These are phyloP conservation scores for Rhinogobio ventralis DNA, from an alignment of 2,797 vertebrate species.

Conservation along the genomic window DNA sequence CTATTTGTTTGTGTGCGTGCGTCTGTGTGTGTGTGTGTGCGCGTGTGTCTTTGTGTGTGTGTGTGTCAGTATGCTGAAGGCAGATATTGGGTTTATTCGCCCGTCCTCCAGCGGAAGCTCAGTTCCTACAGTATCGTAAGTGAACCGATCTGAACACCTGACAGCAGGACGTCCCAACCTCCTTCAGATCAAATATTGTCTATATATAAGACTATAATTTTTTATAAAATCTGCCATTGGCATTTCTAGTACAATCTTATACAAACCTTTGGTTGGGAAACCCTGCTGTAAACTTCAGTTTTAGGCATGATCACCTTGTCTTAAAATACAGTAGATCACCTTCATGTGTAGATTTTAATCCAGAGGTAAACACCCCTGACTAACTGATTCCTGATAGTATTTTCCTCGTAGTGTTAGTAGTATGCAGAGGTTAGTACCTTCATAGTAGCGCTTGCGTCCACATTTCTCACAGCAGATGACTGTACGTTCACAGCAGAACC, in stretches of 20 bases:
- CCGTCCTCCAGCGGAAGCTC: constrained; percentile 84
- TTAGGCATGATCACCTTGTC: neutral
- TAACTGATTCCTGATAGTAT: neutral
- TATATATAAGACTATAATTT: neutral
- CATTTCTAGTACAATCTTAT: neutral
- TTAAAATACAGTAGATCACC: neutral
- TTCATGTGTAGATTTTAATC: neutral
- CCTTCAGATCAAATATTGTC: neutral
- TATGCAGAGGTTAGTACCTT: neutral
- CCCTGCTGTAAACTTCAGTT: neutral
- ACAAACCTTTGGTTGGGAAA: neutral
- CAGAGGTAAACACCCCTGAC: neutral
- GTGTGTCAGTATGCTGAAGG: constrained; percentile 91
- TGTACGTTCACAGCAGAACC: neutral
- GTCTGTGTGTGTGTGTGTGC: constrained; percentile 19
- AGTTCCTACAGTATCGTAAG: constrained; percentile 81
- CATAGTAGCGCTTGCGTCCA: neutral
- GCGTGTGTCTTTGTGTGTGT: constrained; percentile 49
- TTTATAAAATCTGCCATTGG: neutral
- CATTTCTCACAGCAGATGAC: neutral
- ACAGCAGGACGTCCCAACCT: constrained; percentile 7
- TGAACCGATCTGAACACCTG: constrained; percentile 48
- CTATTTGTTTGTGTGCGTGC: accelerated
- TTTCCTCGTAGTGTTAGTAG: neutral
- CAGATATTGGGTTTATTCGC: constrained; percentile 97